Evolutionary conservation across 2,888 invertebrate species (phyloP), one percentile per base, ranked within the genome.

Genomic region (Opisthograptis luteolata): DNA sequence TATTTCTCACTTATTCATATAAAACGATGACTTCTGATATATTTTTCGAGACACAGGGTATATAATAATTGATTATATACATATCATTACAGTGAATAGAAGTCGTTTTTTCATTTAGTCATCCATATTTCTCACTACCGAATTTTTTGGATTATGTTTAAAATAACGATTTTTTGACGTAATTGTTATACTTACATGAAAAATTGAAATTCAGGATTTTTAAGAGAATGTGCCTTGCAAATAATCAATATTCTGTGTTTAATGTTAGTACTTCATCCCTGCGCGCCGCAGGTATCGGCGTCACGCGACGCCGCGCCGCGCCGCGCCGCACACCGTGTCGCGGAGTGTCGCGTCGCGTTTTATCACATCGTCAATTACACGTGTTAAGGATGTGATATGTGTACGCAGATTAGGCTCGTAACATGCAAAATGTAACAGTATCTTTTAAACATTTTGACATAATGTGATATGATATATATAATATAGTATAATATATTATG

Each of bases 201-300:
- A 84, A 83, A 77, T 74, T 79, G 76, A 80, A 87, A 84, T 77
- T 84, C 89, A 87, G 89, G 87, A 89, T 90, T 89, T 86, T 86
- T 82, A 90, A 87, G 79, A 88, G 85, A 88, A 88, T 90, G 89
- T 90, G 89, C 89, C 89, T 90, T 90, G 89, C 89, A 89, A 89
- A 84, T 87, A 85, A 78, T 85, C 88, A 87, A 84, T 89, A 88
- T 88, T 89, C 89, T 88, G 89, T 88, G 89, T 90, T 88, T 88
- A 88, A 88, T 89, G 70, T 86, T 87, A 89, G 84, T 84, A 80
- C 74, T 79, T 76, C 73, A 75, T 73, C 70, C 73, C 78, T 81
- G 83, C 79, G 69, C 69, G 72, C 74, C 69, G 79, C 79, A 77
- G 74, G 60, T 48, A 37, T 63, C 51, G 20, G 42, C 13, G 32